A percentile compares a stretch with the other conserved stretches of the same genome.
Evolutionary conservation across 1,140 invertebrate species (phyloP).

Genomic region (Drosophila punjabiensis): DNA sequence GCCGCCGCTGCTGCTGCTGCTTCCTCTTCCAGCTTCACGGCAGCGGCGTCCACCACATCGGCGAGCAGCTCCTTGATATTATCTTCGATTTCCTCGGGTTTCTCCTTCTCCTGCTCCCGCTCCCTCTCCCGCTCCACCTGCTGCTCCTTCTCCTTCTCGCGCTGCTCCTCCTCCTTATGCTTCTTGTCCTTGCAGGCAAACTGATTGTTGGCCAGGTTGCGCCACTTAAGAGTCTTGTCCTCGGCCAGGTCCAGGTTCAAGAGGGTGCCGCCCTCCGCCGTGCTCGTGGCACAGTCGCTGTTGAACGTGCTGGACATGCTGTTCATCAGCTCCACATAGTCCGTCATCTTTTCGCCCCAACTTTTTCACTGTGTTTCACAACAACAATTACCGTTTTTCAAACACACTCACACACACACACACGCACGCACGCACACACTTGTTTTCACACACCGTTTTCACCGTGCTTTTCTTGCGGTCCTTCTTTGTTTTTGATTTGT

Average conservation of each 20-base stretch:
- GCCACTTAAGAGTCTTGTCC: constrained; percentile 84
- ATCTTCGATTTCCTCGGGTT: constrained; percentile 35
- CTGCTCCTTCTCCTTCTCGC: background rate
- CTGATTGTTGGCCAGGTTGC: constrained; percentile 82
- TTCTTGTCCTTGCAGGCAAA: constrained; percentile 84
- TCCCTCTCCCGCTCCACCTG: constrained; percentile 8
- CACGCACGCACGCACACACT: background rate
- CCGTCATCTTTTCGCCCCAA: constrained; percentile 64
- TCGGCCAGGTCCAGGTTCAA: constrained; percentile 77
- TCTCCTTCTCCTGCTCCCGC: background rate
- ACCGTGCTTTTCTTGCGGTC: constrained; percentile 3
- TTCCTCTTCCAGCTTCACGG: constrained; percentile 59
- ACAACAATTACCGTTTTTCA: constrained; percentile 7
- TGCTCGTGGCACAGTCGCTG: constrained; percentile 75
- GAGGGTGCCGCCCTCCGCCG: constrained; percentile 71
- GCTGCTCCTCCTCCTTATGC: constrained; percentile 55
- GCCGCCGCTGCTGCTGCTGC: constrained; percentile 22
- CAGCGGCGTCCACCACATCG: constrained; percentile 55
- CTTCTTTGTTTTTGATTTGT: constrained; percentile 13
- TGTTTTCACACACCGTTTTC: background rate
- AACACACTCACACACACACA: too few relatives aligned
- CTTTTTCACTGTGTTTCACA: constrained; percentile 3
- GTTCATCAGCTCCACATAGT: constrained; percentile 73
- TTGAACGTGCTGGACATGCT: constrained; percentile 81
- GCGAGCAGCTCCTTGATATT: constrained; percentile 46